Base-by-base conservation (phyloP, 2,113 vertebrate species). In the Shinisaurus crocodilurus region DNA sequence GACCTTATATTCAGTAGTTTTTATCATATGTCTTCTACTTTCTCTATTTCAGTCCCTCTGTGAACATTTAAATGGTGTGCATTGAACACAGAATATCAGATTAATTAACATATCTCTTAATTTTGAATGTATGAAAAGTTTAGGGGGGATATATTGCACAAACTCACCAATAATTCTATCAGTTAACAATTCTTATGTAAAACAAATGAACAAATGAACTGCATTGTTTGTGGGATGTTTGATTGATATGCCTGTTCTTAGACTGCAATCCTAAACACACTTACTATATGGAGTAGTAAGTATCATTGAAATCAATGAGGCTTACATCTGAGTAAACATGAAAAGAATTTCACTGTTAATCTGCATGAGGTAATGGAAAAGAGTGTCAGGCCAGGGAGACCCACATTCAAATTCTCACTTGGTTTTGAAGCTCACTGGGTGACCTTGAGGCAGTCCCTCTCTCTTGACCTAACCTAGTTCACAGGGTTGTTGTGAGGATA, bases 1-100 rank as follows among this genome's bases (percentile, higher is more conserved):
- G 93, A 94, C 94, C 93, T 94, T 92, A 86, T 29, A 90, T 86
- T 91, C 85, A 90, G 74, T 70, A 69, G 84, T 92, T 95, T 94
- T 94, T 84, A 94, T 94, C 86, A 83, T 81, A 88, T 81, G 67
- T 9, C 74, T 94, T 92, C 90, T 95, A 43, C 75, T 93, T 93
- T 93, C 85, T 81, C 63, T 60, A 45, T 89, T 90, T 90, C 93
- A 93, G 88, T 91, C 93, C 89, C 86, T 94, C 90, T 90, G 34
- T 91, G 43, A 91, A 70, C 87, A 85, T 90, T 91, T 82, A 90
- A 90, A 82, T 67, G 86, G 20, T 90, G n/a, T 90, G 37, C 25
- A 90, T 54, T 90, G 27, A 92, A 1, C 82, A 74, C 29, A 85
- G 60, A 94, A 94, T 90, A 94, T 89, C 80, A 95, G 95, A 87